Conservation (phyloP, 2,888 invertebrate genomes). For the Eupithecia pulchellata region DNA sequence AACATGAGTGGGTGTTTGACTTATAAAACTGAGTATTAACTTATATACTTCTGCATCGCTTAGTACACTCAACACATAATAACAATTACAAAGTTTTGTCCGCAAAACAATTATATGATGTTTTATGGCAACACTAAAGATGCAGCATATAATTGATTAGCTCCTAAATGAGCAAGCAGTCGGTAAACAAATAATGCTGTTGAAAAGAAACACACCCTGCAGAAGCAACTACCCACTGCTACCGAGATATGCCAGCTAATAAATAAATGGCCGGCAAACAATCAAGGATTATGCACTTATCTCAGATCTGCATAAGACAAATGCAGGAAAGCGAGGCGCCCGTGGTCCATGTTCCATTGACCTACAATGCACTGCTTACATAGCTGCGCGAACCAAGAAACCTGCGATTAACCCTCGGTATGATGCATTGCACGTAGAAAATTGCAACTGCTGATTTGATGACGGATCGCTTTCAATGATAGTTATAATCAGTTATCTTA, state of each 20-base stretch:
- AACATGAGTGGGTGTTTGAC: not conserved
- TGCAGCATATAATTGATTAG: conserved; percentile 8
- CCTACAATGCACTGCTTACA: conserved; percentile 72
- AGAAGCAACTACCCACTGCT: not conserved
- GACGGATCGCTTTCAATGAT: conserved; percentile 52
- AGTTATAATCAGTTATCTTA: conserved; percentile 17
- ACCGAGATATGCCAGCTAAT: not conserved
- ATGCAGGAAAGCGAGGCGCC: conserved; percentile 73
- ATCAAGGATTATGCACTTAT: conserved; percentile 39
- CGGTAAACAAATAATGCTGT: conserved; percentile 12
- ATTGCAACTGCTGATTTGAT: conserved; percentile 59
- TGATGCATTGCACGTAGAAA: conserved; percentile 64
- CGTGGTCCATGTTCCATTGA: conserved; percentile 70
- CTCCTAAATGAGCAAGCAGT: not conserved
- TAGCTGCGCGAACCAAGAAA: conserved; percentile 63
- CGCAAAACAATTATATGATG: not conserved
- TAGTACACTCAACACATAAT: conserved; percentile 10
- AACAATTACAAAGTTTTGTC: not conserved
- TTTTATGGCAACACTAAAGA: not conserved
- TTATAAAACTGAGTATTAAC: conserved; percentile 10
- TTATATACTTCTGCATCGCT: not conserved
- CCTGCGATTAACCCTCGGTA: conserved; percentile 67
- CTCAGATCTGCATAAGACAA: conserved; percentile 69
- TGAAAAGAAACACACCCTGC: not conserved
- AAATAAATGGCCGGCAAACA: conserved; percentile 33